These are phyloP conservation scores for Tyrophagus putrescentiae DNA, from an alignment of 1,140 invertebrate species.

Conservation along the genomic window DNA sequence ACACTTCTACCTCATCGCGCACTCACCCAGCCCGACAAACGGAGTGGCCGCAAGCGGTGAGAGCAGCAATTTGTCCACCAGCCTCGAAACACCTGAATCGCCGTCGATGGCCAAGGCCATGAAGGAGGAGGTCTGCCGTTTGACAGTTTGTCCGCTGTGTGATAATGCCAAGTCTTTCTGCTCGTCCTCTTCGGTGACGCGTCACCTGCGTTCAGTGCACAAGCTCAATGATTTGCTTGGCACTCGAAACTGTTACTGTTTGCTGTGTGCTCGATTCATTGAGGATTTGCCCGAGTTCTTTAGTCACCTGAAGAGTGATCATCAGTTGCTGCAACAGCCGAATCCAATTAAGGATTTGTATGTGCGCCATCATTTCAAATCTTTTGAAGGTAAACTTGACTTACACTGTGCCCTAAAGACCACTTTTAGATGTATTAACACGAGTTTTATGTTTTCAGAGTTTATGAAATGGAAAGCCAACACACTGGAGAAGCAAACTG, in stretches of 20 bases:
- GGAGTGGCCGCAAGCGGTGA: no score
- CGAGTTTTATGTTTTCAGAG: not conserved
- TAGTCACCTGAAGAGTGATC: not conserved
- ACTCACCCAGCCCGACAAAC: not conserved
- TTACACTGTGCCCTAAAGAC: not conserved
- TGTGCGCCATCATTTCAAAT: not conserved
- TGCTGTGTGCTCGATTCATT: conserved; percentile 5
- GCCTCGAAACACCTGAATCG: not conserved
- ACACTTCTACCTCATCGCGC: not conserved
- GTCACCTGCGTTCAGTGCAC: conserved; percentile 14
- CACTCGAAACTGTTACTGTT: conserved; percentile 8
- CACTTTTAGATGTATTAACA: not conserved
- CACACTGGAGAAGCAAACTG: conserved; percentile 1
- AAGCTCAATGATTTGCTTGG: not conserved
- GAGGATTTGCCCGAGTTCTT: conserved; percentile 1
- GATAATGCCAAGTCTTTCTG: conserved; percentile 9
- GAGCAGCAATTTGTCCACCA: not conserved
- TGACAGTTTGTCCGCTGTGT: conserved; percentile 9
- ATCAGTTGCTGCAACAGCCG: conserved; percentile 11
- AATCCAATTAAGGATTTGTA: not conserved
- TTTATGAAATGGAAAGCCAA: conserved; percentile 1
- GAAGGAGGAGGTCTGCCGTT: not conserved
- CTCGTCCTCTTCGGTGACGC: not conserved
- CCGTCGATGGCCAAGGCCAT: not conserved
- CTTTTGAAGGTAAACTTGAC: conserved; percentile 3